Evolutionary conservation across 1,140 invertebrate species (phyloP), one percentile per base, ranked within the genome.

Genomic region (Ostrea denselamellosa): DNA sequence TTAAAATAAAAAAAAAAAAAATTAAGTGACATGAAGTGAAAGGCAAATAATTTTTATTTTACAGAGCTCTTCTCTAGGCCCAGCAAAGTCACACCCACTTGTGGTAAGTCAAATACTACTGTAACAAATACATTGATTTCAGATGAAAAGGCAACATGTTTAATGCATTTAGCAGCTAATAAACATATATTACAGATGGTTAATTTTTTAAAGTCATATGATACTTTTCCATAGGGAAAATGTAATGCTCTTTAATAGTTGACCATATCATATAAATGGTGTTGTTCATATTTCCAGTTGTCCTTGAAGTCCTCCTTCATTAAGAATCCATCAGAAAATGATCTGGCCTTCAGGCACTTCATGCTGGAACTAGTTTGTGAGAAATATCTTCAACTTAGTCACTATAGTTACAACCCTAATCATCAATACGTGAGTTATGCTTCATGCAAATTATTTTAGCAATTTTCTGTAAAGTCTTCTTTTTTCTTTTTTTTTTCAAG

Each of bases 231-330:
- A 25, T 44, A 5, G 5, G 1, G 34, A 44, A 1, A 44, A 44
- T 44, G 5, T 44, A 44, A 44, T 44, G 34, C 34, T 44, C 34
- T 44, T 1, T 44, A 44, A 44, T 2, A 2, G 34, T 44, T 44
- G 34, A 44, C 34, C 5, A 19, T 56, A n/a, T 10, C 8, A 34
- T 19, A 25, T 81, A 12, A 19, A n/a, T 19, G 14, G 62, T 3
- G 14, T 83, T 28, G 19, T 54, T 68, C 25, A 44, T 9, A 54
- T 58, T 81, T 85, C 28, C 58, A 89, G 89, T 83, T 86, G 51
- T 89, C 89, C 9, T 58, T 89, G n/a, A 89, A 86, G 56, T 71
- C 83, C n/a, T 87, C 86, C 8, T 89, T 62, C 85, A 53, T 68
- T 5, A 65, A 86, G 52, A 68, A 86, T 25, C 86, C 89, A 83